These are phyloP conservation scores for Neodon shergylaensis DNA, from an alignment of 2,113 vertebrate genomes.

Conservation along the genomic window DNA sequence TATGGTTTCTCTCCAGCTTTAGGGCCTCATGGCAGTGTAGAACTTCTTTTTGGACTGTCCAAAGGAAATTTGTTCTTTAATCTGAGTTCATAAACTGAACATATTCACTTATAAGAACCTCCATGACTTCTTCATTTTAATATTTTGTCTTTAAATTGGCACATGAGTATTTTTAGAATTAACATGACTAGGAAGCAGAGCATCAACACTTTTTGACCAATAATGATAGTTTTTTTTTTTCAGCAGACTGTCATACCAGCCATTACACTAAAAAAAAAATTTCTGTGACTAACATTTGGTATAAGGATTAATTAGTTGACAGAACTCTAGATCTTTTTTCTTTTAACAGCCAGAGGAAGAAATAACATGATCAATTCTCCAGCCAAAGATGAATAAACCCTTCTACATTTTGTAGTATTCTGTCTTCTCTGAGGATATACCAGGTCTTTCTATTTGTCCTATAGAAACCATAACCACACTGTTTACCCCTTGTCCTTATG, in stretches of 20 bases:
- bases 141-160: not conserved
- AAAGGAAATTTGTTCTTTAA: not conserved
- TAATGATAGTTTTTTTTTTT: not conserved
- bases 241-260: not conserved
- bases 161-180: not conserved
- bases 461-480: not conserved
- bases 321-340: not conserved
- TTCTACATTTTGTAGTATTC: not conserved
- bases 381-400: not conserved
- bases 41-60: not conserved
- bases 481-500: not conserved
- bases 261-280: not conserved
- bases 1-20: not conserved
- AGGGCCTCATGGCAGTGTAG: not conserved
- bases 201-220: not conserved
- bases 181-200: not conserved
- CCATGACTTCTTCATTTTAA: not conserved
- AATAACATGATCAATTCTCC: not conserved
- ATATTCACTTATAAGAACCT: not conserved
- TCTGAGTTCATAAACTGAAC: not conserved
- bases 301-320: not conserved
- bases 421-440: not conserved
- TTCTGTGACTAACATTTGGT: not conserved
- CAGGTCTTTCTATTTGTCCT: not conserved
- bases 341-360: not conserved